Base-by-base conservation (phyloP, 2,888 invertebrate species). In the Lithophane leautieri region DNA sequence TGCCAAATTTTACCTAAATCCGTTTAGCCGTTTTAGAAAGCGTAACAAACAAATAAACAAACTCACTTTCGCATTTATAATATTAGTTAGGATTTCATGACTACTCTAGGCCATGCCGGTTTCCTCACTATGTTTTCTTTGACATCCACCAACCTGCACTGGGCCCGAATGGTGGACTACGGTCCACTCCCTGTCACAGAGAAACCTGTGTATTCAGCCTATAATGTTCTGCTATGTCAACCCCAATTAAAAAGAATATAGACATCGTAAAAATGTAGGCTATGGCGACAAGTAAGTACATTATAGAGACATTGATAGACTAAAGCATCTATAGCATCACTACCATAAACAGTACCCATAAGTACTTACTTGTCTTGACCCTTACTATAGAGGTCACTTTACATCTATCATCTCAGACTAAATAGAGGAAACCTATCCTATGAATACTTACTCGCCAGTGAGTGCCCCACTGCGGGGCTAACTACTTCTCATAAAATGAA, bases 301-400 rank as follows among this genome's bases (percentile, higher is more conserved):
- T 77, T 65, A 77, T 62, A 63, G 34, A 52, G 68, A 47, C 63
- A 78, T 34, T 67, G 67, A 78, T 56, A 44, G 44, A 54, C 52
- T 22, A 40, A 19, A 19, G 14, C 34, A 11, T 28, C 58, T 34
- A 34, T 34, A 68, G 28, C 28, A 14, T 54, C 54, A 11, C 22
- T 12, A 25, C 34, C 25, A 14, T 56, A 42, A 54, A 34, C 14
- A 56, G 66, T 56, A 6, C 40, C 50, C n/a, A n/a, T 34, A 34
- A 34, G 34, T 34, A 4, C 34, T 34, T 34, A 4, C 28, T 34
- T 42, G 54, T 50, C 19, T 25, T 63, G 50, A 79, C 71, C 78
- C 40, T 11, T 54, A 58, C 28, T 34, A 22, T 34, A 52, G 14
- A 60, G 67, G 67, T 58, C 40, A 67, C 9, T 7, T 19, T n/a